phyloP scores from a whole-genome alignment of 2,113 vertebrate genomes.

The Oncorhynchus gorbuscha region DNA sequence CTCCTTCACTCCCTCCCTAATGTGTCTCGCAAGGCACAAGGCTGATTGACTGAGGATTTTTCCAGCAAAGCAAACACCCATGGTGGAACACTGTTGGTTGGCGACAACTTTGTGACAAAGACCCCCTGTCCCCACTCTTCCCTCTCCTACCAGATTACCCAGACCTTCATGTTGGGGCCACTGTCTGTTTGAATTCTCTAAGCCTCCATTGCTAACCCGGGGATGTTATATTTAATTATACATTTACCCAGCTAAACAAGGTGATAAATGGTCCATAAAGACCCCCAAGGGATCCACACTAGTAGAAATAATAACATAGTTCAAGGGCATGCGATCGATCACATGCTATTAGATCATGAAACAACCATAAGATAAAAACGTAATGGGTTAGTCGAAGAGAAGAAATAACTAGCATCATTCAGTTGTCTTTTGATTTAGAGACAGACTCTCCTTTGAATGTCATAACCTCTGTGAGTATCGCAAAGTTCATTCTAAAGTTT shows the following conservation, averaged over 20 bases:
- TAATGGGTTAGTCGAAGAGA: conserved; percentile 1
- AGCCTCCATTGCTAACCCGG: conserved; percentile 27
- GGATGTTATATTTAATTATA: neutral
- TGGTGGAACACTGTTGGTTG: too few relatives aligned
- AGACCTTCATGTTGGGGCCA: conserved; percentile 32
- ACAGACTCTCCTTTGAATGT: too few relatives aligned
- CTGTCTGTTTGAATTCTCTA: conserved; percentile 41
- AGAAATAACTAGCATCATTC: too few relatives aligned
- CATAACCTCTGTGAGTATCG: too few relatives aligned
- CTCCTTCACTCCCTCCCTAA: conserved; percentile 41
- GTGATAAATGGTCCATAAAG: conserved; percentile 54
- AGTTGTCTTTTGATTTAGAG: too few relatives aligned
- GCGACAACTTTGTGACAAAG: too few relatives aligned
- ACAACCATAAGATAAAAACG: conserved; percentile 29
- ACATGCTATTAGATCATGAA: conserved; percentile 56
- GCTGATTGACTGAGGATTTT: too few relatives aligned
- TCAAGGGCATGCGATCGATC: conserved; percentile 57
- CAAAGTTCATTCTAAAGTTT: too few relatives aligned
- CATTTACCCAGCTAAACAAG: conserved; percentile 35
- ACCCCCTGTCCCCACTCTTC: neutral
- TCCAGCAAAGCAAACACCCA: too few relatives aligned
- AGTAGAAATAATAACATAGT: conserved; percentile 39
- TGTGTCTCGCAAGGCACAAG: too few relatives aligned
- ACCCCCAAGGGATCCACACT: conserved; percentile 36
- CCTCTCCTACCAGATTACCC: neutral